Base-by-base conservation (phyloP, 2,888 invertebrate species). In the Alloplasta piceator region DNA sequence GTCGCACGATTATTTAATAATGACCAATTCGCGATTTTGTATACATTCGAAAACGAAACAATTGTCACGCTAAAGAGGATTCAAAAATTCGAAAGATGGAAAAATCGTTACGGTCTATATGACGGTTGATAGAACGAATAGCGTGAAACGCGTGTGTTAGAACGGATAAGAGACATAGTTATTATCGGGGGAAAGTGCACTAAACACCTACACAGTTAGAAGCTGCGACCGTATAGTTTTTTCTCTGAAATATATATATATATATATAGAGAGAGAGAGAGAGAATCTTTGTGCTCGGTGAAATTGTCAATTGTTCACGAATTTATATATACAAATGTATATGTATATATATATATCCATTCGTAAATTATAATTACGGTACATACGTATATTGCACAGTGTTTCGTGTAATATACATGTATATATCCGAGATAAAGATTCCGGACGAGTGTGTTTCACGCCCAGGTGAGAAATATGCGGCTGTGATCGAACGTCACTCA, bases 1-100 rank as follows among this genome's bases (percentile, higher is more conserved):
- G 55, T 26, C 64, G 55, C 73, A 76, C 84, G 88, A 87, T 89
- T 87, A 88, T 87, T 87, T 86, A 88, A 89, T 88, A 87, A 89
- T 87, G 89, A 78, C 79, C 84, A 88, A 89, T 88, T 87, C 83
- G 86, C 85, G 84, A 84, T 78, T 84, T 74, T 41, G 26, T 16
- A 46, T 55, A 52, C 56, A 39, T 12, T 36, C 48, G 26, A 46
- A 26, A 26, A 26, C 1, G 26, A 26, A 3, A 26, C 1, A 26
- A 26, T 3, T 26, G 26, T 26, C 26, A 26, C 26, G 26, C 3
- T 26, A 1, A 26, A 26, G 26, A 26, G 26, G 26, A 26, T 26
- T 26, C 26, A 26, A 26, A 26, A 1, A 26, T 26, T 26, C 26
- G 26, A 26, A 26, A 26, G 26, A 26, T 26, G 3, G 26, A 2